These are phyloP conservation scores for Numida meleagris DNA, from an alignment of 2,113 vertebrate species.

Conservation along the genomic window DNA sequence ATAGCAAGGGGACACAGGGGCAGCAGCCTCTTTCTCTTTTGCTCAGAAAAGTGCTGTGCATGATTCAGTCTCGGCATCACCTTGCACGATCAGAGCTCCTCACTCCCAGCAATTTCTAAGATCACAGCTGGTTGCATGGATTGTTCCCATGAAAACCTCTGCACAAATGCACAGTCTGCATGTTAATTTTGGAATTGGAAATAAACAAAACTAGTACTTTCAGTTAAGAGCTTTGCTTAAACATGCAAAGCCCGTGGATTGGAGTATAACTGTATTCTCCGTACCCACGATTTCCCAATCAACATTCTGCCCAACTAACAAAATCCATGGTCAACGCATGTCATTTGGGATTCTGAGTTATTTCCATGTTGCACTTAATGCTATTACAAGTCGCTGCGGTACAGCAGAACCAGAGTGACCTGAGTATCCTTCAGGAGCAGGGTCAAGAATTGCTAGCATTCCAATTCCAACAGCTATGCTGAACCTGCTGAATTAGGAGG, in stretches of 20 bases:
- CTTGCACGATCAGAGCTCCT: not conserved
- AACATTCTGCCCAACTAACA: not conserved
- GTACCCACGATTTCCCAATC: not conserved
- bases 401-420: not conserved
- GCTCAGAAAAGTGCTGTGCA: not conserved
- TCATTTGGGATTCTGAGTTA: not conserved
- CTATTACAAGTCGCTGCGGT: not conserved
- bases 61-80: not conserved
- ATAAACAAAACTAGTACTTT: not conserved
- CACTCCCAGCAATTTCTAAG: not conserved
- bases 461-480: not conserved
- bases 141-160: not conserved
- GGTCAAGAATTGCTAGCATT: not conserved
- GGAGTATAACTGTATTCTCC: not conserved
- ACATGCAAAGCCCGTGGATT: not conserved
- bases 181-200: not conserved
- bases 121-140: not conserved
- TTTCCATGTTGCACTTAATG: not conserved
- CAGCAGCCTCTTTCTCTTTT: not conserved
- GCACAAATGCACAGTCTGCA: not conserved
- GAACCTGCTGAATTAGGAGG: not conserved
- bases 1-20: not conserved
- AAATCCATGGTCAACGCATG: not conserved
- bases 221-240: not conserved
- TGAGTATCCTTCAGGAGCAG: not conserved